Percentiles rank a stretch among this genome's conserved stretches.
Evolutionary conservation across 2,888 invertebrate genomes (phyloP).

Genomic region (Lamellibrachia columna): DNA sequence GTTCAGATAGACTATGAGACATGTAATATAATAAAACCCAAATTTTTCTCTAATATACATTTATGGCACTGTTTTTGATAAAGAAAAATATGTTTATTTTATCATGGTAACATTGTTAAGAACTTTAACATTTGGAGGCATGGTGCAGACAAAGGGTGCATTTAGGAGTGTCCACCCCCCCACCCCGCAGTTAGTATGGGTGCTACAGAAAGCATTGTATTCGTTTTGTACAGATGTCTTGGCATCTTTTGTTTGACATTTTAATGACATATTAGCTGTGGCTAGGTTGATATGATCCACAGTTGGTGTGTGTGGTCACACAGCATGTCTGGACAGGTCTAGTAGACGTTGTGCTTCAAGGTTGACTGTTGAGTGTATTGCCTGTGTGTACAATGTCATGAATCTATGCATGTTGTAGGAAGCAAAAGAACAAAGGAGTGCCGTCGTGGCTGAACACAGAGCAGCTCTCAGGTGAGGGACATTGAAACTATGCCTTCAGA

Average conservation of each 20-base stretch:
- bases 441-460: conserved; percentile 17
- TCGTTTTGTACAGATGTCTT: neutral
- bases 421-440: conserved; percentile 13
- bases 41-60: no score
- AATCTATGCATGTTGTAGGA: neutral
- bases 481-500: neutral
- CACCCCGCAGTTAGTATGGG: neutral
- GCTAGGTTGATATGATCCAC: neutral
- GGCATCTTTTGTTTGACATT: neutral
- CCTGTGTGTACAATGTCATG: neutral
- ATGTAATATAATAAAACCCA: no score
- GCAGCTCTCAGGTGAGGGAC: neutral
- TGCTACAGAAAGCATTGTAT: neutral
- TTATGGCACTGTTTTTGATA: no score
- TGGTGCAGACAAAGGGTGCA: neutral
- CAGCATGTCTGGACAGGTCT: neutral
- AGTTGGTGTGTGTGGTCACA: neutral
- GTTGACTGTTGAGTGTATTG: neutral
- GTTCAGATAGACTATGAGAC: no score
- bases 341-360: neutral
- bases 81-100: no score
- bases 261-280: neutral
- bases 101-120: no score
- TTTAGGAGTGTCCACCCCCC: neutral
- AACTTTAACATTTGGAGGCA: neutral